A percentile compares a stretch with the other conserved stretches of the same genome.
These are phyloP conservation scores for Myopa testacea DNA, from an alignment of 2,888 invertebrate genomes.

Conservation along the genomic window DNA sequence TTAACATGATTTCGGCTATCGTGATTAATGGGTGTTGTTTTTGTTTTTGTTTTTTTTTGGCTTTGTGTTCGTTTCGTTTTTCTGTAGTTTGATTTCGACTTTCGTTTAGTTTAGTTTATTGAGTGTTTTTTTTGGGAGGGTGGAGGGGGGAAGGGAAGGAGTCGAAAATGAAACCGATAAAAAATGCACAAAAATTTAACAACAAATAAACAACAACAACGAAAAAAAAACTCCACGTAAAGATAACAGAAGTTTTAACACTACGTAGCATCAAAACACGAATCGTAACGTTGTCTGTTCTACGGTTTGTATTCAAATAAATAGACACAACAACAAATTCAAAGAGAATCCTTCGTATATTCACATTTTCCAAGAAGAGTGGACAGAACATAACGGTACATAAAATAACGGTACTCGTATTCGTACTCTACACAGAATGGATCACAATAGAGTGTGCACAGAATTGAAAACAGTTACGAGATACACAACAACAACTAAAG, in stretches of 20 bases:
- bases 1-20: background rate
- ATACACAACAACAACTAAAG: conserved; percentile 11
- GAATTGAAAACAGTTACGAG: background rate
- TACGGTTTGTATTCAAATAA: too few relatives aligned
- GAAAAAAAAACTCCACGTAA: conserved; percentile 31
- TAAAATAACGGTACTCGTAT: too few relatives aligned
- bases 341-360: too few relatives aligned
- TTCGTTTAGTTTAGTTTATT: background rate
- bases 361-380: too few relatives aligned
- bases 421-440: too few relatives aligned
- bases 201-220: background rate
- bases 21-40: background rate
- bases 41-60: background rate
- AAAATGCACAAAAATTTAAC: background rate
- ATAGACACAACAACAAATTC: too few relatives aligned
- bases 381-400: too few relatives aligned
- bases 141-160: too few relatives aligned
- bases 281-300: too few relatives aligned
- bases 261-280: background rate
- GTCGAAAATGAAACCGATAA: too few relatives aligned
- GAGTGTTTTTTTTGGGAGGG: too few relatives aligned
- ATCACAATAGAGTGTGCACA: too few relatives aligned
- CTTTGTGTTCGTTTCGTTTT: background rate
- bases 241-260: background rate
- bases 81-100: background rate